Evolutionary conservation across 1,140 invertebrate genomes (phyloP).

Genomic region (Meloidogyne exigua): DNA sequence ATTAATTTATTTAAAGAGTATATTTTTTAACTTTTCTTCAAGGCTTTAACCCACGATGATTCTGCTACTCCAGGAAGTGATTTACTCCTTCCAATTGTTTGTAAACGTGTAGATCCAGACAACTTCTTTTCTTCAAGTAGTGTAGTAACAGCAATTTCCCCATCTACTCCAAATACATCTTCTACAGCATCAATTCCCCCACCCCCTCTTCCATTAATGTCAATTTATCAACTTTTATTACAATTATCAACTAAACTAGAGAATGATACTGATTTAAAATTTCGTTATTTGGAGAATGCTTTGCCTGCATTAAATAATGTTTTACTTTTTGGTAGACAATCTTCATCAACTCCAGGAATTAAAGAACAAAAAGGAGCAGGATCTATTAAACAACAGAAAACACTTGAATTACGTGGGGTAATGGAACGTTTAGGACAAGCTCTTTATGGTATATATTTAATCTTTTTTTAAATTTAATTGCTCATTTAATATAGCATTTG

Average conservation of each 20-base stretch:
- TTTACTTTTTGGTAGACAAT: not conserved
- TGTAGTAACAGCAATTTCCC: not conserved
- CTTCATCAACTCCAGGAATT: slow-evolving; percentile 3
- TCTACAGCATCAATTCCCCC: not conserved
- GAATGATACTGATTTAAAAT: slow-evolving; percentile 29
- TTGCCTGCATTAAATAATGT: slow-evolving; percentile 27
- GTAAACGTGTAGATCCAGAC: slow-evolving; percentile 41
- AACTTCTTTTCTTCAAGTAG: slow-evolving; percentile 23
- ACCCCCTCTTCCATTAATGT: slow-evolving; percentile 18
- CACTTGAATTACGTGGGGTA: not conserved
- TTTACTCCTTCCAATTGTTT: slow-evolving; percentile 28
- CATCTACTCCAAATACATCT: not conserved
- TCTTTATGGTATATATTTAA: slow-evolving; percentile 12
- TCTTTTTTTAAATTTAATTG: not conserved
- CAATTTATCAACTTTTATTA: slow-evolving; percentile 19
- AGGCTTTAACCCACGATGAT: slow-evolving; percentile 31
- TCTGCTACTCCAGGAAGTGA: not conserved
- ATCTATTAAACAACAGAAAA: not conserved
- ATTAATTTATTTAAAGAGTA: not conserved
- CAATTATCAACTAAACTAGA: slow-evolving; percentile 27
- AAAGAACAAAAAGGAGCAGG: not conserved
- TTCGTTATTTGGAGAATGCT: slow-evolving; percentile 37
- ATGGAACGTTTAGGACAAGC: slow-evolving; percentile 1
- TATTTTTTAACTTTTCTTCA: not conserved
- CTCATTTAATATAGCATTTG: not conserved